Conservation (phyloP, 2,113 vertebrate species). For the Origma solitaria region DNA sequence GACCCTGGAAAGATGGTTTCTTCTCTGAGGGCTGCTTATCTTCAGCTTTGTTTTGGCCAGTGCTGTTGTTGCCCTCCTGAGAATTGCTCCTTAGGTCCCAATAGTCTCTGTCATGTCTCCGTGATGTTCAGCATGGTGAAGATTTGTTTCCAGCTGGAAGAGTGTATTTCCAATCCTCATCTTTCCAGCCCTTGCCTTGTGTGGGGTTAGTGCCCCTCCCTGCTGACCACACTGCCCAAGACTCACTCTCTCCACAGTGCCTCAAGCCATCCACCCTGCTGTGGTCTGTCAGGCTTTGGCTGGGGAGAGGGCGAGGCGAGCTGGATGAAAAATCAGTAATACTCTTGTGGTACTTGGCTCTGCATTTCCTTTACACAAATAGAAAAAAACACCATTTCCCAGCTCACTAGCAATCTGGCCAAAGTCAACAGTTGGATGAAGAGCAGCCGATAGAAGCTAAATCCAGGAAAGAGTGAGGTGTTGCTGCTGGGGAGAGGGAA, state of each 20-base stretch:
- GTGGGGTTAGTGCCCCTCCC: background rate
- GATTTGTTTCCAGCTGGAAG: background rate
- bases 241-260: background rate
- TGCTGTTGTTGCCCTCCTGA: background rate
- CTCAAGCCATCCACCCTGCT: background rate
- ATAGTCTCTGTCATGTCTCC: background rate
- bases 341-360: conserved; percentile 46
- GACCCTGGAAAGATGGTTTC: background rate
- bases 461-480: conserved; percentile 55
- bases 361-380: background rate
- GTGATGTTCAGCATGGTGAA: background rate
- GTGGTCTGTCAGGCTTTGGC: background rate
- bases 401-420: background rate
- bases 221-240: background rate
- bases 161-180: background rate
- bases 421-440: conserved; percentile 30
- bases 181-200: background rate
- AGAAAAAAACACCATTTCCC: background rate
- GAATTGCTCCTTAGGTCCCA: background rate
- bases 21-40: background rate
- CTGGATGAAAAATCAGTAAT: conserved; percentile 12
- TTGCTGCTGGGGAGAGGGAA: conserved; percentile 20
- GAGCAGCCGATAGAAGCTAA: background rate
- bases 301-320: background rate
- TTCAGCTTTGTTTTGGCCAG: background rate